phyloP scores from a whole-genome alignment of 2,113 vertebrate genomes.

The Ochotona curzoniae region DNA sequence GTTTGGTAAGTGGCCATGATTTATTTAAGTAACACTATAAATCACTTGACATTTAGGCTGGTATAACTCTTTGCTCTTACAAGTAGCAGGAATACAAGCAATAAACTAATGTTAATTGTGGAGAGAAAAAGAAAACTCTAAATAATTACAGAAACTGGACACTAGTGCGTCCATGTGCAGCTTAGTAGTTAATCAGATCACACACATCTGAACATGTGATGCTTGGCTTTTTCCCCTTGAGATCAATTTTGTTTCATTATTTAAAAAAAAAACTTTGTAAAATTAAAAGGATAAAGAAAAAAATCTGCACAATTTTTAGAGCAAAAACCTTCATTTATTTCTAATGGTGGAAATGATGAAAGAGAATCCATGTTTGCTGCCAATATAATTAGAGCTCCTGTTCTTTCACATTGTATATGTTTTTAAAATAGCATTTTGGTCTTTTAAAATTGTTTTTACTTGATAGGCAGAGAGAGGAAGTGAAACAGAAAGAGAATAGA shows the following conservation, averaged over 20 bases:
- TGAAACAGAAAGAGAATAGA: too few species aligned
- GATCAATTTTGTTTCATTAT: conserved; percentile 30
- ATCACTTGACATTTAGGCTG: not conserved
- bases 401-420: not conserved
- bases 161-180: not conserved
- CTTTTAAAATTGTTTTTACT: too few species aligned
- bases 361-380: not conserved
- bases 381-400: not conserved
- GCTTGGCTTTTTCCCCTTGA: not conserved
- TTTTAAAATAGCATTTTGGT: not conserved
- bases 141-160: conserved; percentile 3
- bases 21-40: not conserved
- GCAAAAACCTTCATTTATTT: not conserved
- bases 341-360: not conserved
- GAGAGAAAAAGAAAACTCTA: not conserved
- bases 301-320: not conserved
- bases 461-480: too few species aligned
- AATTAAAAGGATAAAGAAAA: too few species aligned
- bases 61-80: not conserved
- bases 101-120: not conserved
- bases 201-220: not conserved
- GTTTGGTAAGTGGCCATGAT: not conserved
- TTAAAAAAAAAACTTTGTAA: not conserved
- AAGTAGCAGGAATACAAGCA: not conserved
- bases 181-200: not conserved